Evolutionary conservation across 2,797 vertebrate genomes (phyloP), one percentile per base, ranked within the genome.

Genomic region (Helostoma temminkii): DNA sequence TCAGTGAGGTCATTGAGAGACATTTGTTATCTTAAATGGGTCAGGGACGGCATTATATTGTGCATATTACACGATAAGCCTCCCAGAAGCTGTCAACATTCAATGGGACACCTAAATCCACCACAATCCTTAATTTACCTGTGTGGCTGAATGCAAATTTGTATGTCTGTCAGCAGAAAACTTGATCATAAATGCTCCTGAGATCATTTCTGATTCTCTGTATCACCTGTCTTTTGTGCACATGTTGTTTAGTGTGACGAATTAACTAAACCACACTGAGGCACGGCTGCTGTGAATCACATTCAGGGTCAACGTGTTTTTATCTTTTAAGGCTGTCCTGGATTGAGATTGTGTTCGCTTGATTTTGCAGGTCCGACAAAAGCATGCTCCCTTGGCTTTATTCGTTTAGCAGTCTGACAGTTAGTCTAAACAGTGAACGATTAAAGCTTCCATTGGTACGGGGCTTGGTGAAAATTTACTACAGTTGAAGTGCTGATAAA

Each of bases 381-480:
- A 19, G 2, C 36, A 9, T 16, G 2, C n/a, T 28, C 4, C 24
- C 37, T 55, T 68, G 9, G 12, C 36, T 63, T 71, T 46, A 28
- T 71, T 71, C 2, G 7, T 65, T 65, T 62, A 21, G 34, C 60
- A 46, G 19, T 45, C n/a, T n/a, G n/a, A n/a, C n/a, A n/a, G n/a
- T n/a, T n/a, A n/a, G n/a, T n/a, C n/a, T n/a, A n/a, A n/a, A n/a
- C 30, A 14, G 22, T 10, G 15, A 36, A 61, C 28, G 56, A 26
- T 58, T 34, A 48, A 64, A 45, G 41, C 39, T 34, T 53, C 19
- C 21, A 7, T 61, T 30, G 11, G 24, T 32, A 5, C 28, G 11
- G 30, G 34, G 11, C 5, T 22, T 3, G 18, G 46, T 59, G 43
- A 9, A 46, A 57, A 22, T 46, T 19, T 22, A 55, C 43, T 46